phyloP scores from a whole-genome alignment of 2,888 invertebrate species.

The Chrysodeixis includens region DNA sequence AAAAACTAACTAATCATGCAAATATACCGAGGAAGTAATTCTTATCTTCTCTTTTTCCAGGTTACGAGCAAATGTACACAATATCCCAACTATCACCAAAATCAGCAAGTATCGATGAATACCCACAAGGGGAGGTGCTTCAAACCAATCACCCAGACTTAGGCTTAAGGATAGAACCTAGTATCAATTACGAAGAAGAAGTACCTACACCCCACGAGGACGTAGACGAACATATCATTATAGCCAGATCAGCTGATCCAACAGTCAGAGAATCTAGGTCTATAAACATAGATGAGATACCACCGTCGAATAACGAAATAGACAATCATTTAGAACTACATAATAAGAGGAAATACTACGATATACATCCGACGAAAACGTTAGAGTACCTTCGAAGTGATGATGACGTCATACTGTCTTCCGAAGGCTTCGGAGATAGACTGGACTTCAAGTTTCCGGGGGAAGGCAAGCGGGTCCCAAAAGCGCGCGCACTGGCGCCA shows the following conservation, averaged over 20 bases:
- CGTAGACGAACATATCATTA: conserved; percentile 79
- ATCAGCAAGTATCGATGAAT: conserved; percentile 79
- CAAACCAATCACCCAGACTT: conserved; percentile 77
- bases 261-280: conserved; percentile 82
- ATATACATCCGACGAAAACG: conserved; percentile 89
- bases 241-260: conserved; percentile 89
- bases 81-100: conserved; percentile 93
- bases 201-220: conserved; percentile 61
- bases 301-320: conserved; percentile 88
- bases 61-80: conserved; percentile 87
- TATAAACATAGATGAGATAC: conserved; percentile 87
- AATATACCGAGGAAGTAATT: background rate
- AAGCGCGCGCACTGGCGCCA: conserved; percentile 90
- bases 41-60: conserved; percentile 75
- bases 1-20: too few species aligned
- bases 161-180: conserved; percentile 82
- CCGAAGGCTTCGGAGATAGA: conserved; percentile 81
- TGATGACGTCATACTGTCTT: conserved; percentile 78
- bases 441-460: conserved; percentile 90
- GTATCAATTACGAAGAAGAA: conserved; percentile 69
- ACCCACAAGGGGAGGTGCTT: conserved; percentile 67
- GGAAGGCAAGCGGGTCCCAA: conserved; percentile 94
- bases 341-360: conserved; percentile 84
- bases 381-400: conserved; percentile 73
- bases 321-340: conserved; percentile 89